phyloP scores from a whole-genome alignment of 1,140 invertebrate species.

The Holotrichia oblita region DNA sequence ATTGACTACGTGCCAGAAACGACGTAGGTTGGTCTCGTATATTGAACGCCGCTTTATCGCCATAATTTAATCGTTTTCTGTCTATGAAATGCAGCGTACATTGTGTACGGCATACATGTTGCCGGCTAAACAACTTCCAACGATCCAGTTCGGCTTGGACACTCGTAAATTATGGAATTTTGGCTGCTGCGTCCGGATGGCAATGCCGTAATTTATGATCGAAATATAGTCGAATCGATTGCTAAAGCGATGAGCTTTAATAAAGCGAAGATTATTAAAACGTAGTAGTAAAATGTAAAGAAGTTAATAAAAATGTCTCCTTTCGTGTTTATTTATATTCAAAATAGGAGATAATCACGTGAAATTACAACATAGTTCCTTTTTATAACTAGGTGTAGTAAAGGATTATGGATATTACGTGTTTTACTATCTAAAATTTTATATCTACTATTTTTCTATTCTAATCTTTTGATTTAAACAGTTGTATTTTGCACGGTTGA shows the following conservation, averaged over 20 bases:
- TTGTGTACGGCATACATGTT: not conserved
- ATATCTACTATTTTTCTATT: too few species aligned
- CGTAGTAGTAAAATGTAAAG: not conserved
- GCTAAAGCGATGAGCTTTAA: not conserved
- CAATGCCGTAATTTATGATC: not conserved
- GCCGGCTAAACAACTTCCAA: not conserved
- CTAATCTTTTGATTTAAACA: too few species aligned
- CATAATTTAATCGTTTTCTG: conserved; percentile 9
- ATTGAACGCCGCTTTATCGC: conserved; percentile 6
- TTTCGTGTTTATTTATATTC: too few species aligned
- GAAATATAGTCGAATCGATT: not conserved
- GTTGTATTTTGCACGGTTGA: too few species aligned
- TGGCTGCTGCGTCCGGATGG: not conserved
- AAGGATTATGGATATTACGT: too few species aligned
- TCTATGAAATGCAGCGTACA: not conserved
- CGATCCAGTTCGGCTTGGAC: not conserved
- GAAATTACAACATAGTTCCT: too few species aligned
- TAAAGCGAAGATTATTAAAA: not conserved
- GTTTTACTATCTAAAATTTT: too few species aligned
- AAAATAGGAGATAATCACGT: too few species aligned
- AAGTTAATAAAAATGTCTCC: conserved; percentile 6
- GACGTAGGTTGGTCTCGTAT: not conserved
- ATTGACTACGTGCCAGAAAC: conserved; percentile 16
- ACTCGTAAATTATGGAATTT: conserved; percentile 13
- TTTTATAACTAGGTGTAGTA: too few species aligned